These are phyloP conservation scores for Atherix ibis DNA, from an alignment of 2,888 invertebrate genomes.

Conservation along the genomic window DNA sequence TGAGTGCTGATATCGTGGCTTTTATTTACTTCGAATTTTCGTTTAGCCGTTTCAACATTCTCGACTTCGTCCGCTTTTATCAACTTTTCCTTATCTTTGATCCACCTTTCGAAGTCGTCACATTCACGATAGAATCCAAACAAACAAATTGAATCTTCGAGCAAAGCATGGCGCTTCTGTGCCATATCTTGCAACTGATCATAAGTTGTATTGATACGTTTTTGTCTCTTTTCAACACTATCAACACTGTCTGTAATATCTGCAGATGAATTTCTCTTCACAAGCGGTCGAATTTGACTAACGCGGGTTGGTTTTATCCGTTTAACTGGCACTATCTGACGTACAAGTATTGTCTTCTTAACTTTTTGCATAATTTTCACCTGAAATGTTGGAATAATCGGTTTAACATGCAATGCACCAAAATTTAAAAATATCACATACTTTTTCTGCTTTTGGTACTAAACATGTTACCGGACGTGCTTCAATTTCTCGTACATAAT, in stretches of 20 bases:
- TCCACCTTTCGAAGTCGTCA: conserved; percentile 96
- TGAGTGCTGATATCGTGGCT: no score
- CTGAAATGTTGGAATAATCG: neutral
- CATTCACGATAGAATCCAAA: conserved; percentile 93
- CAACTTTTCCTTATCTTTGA: conserved; percentile 85
- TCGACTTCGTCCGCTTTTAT: conserved; percentile 67
- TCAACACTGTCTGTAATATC: conserved; percentile 44
- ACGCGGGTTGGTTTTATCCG: conserved; percentile 36
- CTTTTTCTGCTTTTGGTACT: conserved; percentile 69
- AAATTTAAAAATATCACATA: no score
- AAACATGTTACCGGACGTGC: conserved; percentile 70
- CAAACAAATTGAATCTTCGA: conserved; percentile 83
- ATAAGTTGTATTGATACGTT: conserved; percentile 66
- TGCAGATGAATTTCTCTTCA: conserved; percentile 28
- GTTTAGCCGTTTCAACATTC: conserved; percentile 80
- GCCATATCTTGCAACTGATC: conserved; percentile 67
- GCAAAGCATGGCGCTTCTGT: conserved; percentile 58
- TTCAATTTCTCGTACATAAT: conserved; percentile 86
- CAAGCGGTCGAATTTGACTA: conserved; percentile 27
- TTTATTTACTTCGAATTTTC: conserved; percentile 60
- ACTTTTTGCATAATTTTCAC: conserved; percentile 62
- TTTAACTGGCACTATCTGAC: conserved; percentile 68
- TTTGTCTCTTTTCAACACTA: conserved; percentile 65
- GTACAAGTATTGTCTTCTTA: conserved; percentile 76
- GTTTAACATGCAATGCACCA: no score